These are phyloP conservation scores for Hofmannophila pseudospretella DNA, from an alignment of 2,888 invertebrate species.

Conservation along the genomic window DNA sequence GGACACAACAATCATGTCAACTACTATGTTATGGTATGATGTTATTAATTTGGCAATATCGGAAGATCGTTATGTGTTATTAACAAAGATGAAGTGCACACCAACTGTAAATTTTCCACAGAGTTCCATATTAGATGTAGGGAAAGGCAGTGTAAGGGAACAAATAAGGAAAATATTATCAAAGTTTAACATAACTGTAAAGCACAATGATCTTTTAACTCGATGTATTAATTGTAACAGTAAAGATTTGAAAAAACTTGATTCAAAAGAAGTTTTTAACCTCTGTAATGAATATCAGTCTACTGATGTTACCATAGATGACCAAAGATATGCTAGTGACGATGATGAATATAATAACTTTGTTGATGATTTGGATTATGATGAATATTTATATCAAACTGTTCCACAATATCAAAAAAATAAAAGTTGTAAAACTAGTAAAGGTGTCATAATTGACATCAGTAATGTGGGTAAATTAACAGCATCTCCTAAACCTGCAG, in stretches of 20 bases:
- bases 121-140: slow-evolving; percentile 74
- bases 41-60: slow-evolving; percentile 54
- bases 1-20: slow-evolving; percentile 81
- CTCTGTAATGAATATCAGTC: slow-evolving; percentile 41
- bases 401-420: slow-evolving; percentile 19
- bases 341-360: slow-evolving; percentile 53
- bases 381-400: slow-evolving; percentile 46
- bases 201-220: slow-evolving; percentile 81
- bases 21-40: slow-evolving; percentile 68
- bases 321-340: slow-evolving; percentile 23
- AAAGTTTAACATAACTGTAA: slow-evolving; percentile 81
- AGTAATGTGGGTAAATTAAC: slow-evolving; percentile 63
- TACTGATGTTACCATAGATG: slow-evolving; percentile 13
- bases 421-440: slow-evolving; percentile 63
- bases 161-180: slow-evolving; percentile 82
- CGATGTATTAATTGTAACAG: slow-evolving; percentile 82
- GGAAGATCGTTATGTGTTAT: slow-evolving; percentile 51
- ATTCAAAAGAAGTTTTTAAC: slow-evolving; percentile 39
- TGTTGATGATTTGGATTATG: slow-evolving; percentile 60
- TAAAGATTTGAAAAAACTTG: slow-evolving; percentile 39
- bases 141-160: slow-evolving; percentile 70
- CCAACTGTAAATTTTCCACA: slow-evolving; percentile 74
- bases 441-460: slow-evolving; percentile 76
- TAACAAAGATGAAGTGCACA: slow-evolving; percentile 66
- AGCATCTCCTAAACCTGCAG: slow-evolving; percentile 74